These are phyloP conservation scores for Thunnus thynnus DNA, from an alignment of 2,113 vertebrate genomes.

Conservation along the genomic window DNA sequence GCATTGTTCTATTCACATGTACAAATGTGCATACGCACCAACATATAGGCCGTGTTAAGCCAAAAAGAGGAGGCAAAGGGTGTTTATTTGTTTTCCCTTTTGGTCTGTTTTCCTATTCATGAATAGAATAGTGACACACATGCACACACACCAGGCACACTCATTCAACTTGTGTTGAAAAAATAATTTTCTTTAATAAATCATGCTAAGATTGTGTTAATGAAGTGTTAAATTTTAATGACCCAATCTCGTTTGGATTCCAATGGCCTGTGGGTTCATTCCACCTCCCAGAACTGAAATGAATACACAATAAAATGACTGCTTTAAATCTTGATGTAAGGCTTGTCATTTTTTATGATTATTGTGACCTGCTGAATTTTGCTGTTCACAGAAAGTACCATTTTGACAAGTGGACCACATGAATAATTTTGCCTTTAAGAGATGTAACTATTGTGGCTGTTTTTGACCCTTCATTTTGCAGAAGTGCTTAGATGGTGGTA, in stretches of 20 bases:
- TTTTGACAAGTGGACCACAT: slow-evolving; percentile 27
- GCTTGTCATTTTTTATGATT: slow-evolving; percentile 25
- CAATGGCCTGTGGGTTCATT: slow-evolving; percentile 46
- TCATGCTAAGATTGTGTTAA: slow-evolving; percentile 62
- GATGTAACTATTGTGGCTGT: slow-evolving; percentile 7
- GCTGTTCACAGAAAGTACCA: slow-evolving; percentile 3
- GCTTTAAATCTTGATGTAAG: slow-evolving; percentile 34
- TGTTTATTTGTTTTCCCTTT: slow-evolving; percentile 20
- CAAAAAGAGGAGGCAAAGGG: background rate
- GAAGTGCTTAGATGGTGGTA: slow-evolving; percentile 15
- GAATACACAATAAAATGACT: slow-evolving; percentile 50
- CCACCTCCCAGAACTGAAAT: slow-evolving; percentile 45
- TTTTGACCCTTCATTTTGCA: slow-evolving; percentile 19
- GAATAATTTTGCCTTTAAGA: slow-evolving; percentile 33
- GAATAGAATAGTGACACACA: slow-evolving; percentile 9
- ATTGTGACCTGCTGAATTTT: slow-evolving; percentile 21
- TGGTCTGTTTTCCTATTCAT: slow-evolving; percentile 39
- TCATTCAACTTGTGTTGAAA: slow-evolving; percentile 43
- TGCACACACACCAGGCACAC: slow-evolving; percentile 20
- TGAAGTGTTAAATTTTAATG: slow-evolving; percentile 74
- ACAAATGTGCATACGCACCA: background rate
- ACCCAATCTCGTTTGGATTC: slow-evolving; percentile 58
- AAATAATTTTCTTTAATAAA: slow-evolving; percentile 68
- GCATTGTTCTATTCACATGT: background rate
- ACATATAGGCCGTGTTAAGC: background rate